Evolutionary conservation across 1,140 invertebrate species (phyloP), one percentile per base, ranked within the genome.

Genomic region (Venturia canescens): DNA sequence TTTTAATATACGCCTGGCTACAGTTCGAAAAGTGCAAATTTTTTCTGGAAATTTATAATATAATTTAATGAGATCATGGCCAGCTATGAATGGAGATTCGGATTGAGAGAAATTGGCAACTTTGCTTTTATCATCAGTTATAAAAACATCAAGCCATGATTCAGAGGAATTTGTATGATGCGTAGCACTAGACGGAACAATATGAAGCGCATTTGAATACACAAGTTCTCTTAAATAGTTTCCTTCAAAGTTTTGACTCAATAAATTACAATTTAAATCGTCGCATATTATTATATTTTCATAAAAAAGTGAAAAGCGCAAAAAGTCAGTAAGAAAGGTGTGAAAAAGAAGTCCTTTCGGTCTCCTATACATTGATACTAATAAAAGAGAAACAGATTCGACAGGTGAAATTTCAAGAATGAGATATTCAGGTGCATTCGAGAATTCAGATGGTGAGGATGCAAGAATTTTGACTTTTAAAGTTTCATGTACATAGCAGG

Each of bases 401-500:
- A 9, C 1, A 9, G 6, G n/a, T 23, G 13, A 3, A 60, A 60
- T 60, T 23, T 60, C 57, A 2, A n/a, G 23, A 60, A 60, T 60
- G 1, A 60, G 5, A 60, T 60, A 60, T 23, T 60, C 57, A 9
- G 57, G 57, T 3, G 57, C 57, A 21, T 60, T 60, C 6, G 21
- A 60, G 23, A 60, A 60, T n/a, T 16, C 3, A 38, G 16, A 18
- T 16, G 48, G 48, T 18, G 57, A 60, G 6, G 57, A 18, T 3
- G 16, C 18, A 21, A 60, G n/a, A 3, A 57, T n/a, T 29, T 78
- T 78, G 2, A 29, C 48, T n/a, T 60, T 78, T 15, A 78, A 29
- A 16, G 75, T 26, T 1, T 78, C n/a, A 63, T 57, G 75, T 21
- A 78, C 23, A 63, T 78, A 63, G 27, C 26, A 57, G n/a, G 75